Percentiles rank a stretch among this genome's conserved stretches.
phyloP scores from a whole-genome alignment of 2,113 vertebrate species.

The Sturnus vulgaris region DNA sequence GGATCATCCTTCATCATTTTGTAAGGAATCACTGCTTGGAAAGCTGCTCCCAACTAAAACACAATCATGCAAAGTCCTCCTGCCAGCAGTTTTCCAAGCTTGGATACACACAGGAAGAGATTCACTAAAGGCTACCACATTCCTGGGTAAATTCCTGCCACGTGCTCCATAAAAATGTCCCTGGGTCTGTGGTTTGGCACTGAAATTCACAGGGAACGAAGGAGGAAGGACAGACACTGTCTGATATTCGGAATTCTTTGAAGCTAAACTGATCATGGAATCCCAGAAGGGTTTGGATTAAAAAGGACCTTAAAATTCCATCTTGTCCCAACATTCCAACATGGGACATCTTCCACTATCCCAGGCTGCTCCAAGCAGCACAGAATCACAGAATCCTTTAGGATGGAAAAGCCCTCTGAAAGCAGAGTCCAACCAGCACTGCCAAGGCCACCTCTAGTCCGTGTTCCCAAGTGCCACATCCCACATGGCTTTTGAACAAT shows the following conservation, averaged over 20 bases:
- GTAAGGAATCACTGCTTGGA: neutral
- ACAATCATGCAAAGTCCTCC: neutral
- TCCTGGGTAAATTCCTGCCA: neutral
- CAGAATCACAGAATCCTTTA: too few species aligned
- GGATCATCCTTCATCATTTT: neutral
- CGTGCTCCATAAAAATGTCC: rapidly evolving
- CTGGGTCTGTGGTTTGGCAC: neutral
- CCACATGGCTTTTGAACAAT: too few species aligned
- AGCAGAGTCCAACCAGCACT: too few species aligned
- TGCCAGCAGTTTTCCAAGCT: neutral
- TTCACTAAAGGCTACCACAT: neutral
- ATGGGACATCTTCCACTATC: neutral
- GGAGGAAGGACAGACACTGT: rapidly evolving
- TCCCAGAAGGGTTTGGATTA: neutral
- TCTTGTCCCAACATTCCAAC: neutral
- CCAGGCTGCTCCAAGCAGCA: neutral
- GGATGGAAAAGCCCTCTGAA: too few species aligned
- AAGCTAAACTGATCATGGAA: neutral
- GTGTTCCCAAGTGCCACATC: too few species aligned
- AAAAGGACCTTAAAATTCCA: neutral
- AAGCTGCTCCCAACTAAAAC: neutral
- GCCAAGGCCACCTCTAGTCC: too few species aligned
- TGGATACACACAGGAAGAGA: neutral
- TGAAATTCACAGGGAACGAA: neutral
- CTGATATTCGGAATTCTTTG: neutral